Conservation (phyloP, 2,797 vertebrate species). For the Gadopsis bispinosus region DNA sequence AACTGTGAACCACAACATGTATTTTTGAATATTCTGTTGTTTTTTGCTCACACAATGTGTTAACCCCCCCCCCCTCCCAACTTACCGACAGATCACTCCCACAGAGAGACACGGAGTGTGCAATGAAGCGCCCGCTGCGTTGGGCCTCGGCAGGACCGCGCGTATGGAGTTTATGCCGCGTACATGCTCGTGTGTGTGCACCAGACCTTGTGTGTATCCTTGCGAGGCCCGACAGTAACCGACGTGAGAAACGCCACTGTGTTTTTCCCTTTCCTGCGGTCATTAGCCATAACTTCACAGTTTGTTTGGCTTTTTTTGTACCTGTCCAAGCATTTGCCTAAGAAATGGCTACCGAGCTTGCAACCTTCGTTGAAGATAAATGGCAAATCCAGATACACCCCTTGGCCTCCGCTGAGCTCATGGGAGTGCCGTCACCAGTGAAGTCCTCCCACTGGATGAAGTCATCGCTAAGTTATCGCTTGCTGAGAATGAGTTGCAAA, state of each 20-base stretch:
- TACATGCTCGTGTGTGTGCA: slow-evolving; percentile 3
- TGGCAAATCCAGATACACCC: not conserved
- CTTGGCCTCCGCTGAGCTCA: slow-evolving; percentile 7
- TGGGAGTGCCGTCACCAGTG: not conserved
- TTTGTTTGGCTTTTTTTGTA: slow-evolving; percentile 55
- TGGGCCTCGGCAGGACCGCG: slow-evolving; percentile 7
- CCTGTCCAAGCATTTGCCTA: slow-evolving; percentile 38
- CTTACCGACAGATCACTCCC: slow-evolving; percentile 65
- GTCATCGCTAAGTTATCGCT: slow-evolving; percentile 27
- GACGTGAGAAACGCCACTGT: slow-evolving; percentile 50
- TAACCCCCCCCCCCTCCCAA: slow-evolving; percentile 62
- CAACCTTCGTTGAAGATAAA: slow-evolving; percentile 38
- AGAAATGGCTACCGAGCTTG: slow-evolving; percentile 17
- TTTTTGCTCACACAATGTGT: slow-evolving; percentile 66
- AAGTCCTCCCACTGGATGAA: slow-evolving; percentile 19
- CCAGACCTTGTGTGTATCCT: slow-evolving; percentile 32
- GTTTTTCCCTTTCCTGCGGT: slow-evolving; percentile 53
- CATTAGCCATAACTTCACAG: slow-evolving; percentile 47
- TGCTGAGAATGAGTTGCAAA: slow-evolving; percentile 21
- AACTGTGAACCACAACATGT: slow-evolving; percentile 41
- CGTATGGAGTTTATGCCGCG: not conserved
- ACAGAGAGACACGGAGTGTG: slow-evolving; percentile 54
- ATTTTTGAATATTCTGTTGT: slow-evolving; percentile 70
- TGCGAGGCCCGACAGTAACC: slow-evolving; percentile 43
- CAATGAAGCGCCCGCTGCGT: slow-evolving; percentile 32